A percentile compares a stretch with the other conserved stretches of the same genome.
Conservation (phyloP, 2,888 invertebrate genomes). For the Synergus umbraculus region DNA sequence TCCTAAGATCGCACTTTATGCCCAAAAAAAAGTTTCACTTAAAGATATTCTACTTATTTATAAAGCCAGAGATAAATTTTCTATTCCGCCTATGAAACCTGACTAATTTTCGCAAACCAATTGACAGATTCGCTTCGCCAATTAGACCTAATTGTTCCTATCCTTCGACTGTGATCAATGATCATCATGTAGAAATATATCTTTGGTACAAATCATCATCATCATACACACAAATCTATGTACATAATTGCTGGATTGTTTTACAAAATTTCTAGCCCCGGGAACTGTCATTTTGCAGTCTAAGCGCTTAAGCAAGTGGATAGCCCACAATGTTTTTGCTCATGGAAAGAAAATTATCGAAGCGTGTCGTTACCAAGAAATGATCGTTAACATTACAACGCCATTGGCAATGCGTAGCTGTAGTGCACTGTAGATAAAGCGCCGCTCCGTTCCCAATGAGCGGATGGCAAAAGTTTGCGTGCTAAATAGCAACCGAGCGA, state of each 20-base stretch:
- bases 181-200: no score
- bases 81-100: no score
- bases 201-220: no score
- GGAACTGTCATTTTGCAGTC: conserved; percentile 5
- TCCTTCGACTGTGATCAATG: no score
- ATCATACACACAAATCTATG: no score
- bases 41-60: not conserved
- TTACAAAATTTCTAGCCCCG: not conserved
- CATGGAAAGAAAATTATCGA: not conserved
- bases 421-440: conserved; percentile 19
- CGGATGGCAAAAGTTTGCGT: conserved; percentile 51
- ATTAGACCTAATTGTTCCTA: no score
- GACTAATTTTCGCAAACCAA: no score
- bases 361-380: conserved; percentile 26
- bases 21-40: not conserved
- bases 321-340: not conserved
- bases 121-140: no score
- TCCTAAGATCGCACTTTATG: not conserved
- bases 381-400: conserved; percentile 13
- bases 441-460: not conserved
- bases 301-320: not conserved
- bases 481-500: conserved; percentile 52
- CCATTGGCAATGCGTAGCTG: conserved; percentile 29
- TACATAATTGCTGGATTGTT: not conserved
- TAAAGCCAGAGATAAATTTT: no score